A percentile compares a stretch with the other conserved stretches of the same genome.
Evolutionary conservation across 2,113 vertebrate species (phyloP).

Genomic region (Nesoenas mayeri): DNA sequence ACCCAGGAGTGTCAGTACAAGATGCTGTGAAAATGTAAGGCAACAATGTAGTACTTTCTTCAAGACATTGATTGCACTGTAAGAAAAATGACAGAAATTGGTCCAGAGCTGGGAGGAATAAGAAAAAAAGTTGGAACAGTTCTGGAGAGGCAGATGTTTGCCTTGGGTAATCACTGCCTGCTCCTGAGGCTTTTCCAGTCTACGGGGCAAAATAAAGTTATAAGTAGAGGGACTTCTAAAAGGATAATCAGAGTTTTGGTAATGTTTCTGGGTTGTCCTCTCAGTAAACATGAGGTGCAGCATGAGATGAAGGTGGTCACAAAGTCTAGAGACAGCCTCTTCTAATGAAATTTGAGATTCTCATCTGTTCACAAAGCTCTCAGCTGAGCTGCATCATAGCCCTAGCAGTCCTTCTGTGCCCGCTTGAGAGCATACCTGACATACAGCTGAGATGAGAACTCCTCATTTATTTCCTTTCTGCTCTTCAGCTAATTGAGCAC

Average conservation of each 20-base stretch:
- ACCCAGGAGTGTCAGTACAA: not conserved
- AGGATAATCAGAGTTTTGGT: not conserved
- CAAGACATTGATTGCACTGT: not conserved
- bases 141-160: not conserved
- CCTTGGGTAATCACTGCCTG: not conserved
- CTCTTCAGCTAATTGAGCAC: not conserved
- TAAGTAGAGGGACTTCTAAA: not conserved
- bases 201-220: not conserved
- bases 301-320: not conserved
- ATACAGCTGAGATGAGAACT: not conserved
- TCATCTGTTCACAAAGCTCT: not conserved
- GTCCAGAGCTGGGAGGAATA: not conserved
- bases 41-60: not conserved
- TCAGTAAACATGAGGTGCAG: not conserved
- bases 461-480: not conserved
- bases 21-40: not conserved
- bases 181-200: not conserved
- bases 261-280: not conserved
- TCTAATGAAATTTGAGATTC: not conserved
- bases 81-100: not conserved
- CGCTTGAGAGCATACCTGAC: not conserved
- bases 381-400: not conserved
- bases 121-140: not conserved
- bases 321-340: not conserved
- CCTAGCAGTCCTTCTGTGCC: not conserved